Base-by-base conservation (phyloP, 2,888 invertebrate genomes). In the Esperia sulphurella region DNA sequence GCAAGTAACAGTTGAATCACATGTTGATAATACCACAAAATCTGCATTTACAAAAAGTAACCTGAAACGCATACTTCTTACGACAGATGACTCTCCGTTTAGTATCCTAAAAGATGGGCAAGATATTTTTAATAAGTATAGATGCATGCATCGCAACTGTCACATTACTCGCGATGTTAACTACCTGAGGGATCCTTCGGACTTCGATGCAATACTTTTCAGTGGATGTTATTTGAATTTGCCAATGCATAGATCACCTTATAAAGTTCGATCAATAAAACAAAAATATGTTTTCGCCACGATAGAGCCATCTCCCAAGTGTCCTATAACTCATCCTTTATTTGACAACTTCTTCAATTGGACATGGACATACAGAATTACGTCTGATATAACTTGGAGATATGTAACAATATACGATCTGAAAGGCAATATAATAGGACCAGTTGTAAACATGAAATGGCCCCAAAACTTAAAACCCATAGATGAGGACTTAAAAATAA, bases 151-250 rank as follows among this genome's bases (percentile, higher is more conserved):
- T 8, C 8, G 9, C 9, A 65, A 65, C 49, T 63, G 65, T 44
- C 63, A 43, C 43, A 53, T 61, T 0, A 59, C 58, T n/a, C 51
- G 50, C 8, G 47, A 64, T 31, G 49, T 33, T 7, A 10, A 44
- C 6, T 54, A 50, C 12, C 14, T 48, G 7, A 46, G 51, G 51
- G 6, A 55, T 48, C 33, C 71, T 69, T 13, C 14, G 1, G 38
- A 71, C 69, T 42, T 70, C 67, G 68, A 69, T 69, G 3, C 67
- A 66, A 68, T 70, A 68, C 0, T 71, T 69, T 31, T 55, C 43
- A 44, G 43, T 67, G 5, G 63, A 59, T 33, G 65, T 66, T 0
- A 58, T 69, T 59, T 54, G 61, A 8, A 65, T 69, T 10, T 12
- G 13, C 7, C 7, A 13, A 1, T 13, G 8, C 8, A 33, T 10